A percentile compares a stretch with the other conserved stretches of the same genome.
These are phyloP conservation scores for Schlechtendalia chinensis DNA, from an alignment of 1,140 invertebrate genomes.

Conservation along the genomic window DNA sequence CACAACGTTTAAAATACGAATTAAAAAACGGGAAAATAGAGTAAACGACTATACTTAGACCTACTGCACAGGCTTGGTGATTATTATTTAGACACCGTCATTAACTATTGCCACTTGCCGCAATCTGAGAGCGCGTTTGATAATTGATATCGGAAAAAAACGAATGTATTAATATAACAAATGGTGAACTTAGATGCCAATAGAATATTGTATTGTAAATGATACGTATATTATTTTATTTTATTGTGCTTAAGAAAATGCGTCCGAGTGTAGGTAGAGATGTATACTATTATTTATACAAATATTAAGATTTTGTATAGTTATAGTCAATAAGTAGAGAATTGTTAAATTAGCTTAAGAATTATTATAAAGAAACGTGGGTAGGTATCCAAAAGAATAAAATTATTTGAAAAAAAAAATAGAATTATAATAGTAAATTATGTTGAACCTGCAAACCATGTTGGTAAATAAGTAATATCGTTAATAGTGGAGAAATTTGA, in stretches of 20 bases:
- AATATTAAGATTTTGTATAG: too few relatives aligned
- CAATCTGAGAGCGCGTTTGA: background rate
- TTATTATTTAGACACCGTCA: background rate
- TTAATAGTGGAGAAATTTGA: constrained; percentile 9
- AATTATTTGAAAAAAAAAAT: background rate
- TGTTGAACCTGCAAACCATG: background rate
- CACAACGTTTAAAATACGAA: background rate
- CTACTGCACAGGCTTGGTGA: background rate
- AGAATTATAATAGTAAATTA: background rate
- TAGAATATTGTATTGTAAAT: too few relatives aligned
- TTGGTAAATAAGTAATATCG: background rate
- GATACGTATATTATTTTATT: too few relatives aligned
- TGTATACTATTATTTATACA: too few relatives aligned
- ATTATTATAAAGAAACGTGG: background rate
- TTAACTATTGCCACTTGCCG: background rate
- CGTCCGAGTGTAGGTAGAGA: too few relatives aligned
- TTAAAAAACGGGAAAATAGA: background rate
- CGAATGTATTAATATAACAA: background rate
- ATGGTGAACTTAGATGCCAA: too few relatives aligned
- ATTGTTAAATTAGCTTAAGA: background rate
- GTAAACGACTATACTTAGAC: background rate
- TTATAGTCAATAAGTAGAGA: background rate
- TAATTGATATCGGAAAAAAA: background rate
- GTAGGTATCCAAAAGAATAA: background rate
- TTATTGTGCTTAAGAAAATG: too few relatives aligned